Evolutionary conservation across 2,797 vertebrate species (phyloP).

Genomic region (Garrulus glandarius): DNA sequence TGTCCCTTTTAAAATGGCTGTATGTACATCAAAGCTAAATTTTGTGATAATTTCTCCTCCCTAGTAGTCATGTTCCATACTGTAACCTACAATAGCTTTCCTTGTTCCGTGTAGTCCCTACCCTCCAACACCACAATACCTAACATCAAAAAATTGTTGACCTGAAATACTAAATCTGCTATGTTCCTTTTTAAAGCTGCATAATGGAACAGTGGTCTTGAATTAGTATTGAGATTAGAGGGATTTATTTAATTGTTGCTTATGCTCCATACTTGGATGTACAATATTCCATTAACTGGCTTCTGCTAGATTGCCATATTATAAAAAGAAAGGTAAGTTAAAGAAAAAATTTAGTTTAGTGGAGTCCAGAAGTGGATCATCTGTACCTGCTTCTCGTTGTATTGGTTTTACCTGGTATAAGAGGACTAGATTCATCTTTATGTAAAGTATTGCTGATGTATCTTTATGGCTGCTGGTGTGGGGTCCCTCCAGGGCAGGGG

Average conservation of each 20-base stretch:
- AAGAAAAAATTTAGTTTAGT: background rate
- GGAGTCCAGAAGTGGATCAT: background rate
- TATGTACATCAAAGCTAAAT: background rate
- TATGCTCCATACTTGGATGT: background rate
- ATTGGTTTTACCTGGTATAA: background rate
- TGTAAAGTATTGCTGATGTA: background rate
- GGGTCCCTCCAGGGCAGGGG: too few species aligned
- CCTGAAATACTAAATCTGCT: background rate
- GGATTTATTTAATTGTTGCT: background rate
- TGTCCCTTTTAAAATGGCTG: background rate
- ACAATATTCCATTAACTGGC: background rate
- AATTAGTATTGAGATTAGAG: background rate
- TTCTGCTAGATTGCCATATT: background rate
- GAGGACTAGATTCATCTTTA: background rate
- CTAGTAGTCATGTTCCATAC: background rate
- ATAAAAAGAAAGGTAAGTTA: background rate
- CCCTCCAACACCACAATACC: background rate
- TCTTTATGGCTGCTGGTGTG: background rate
- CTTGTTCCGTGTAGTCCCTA: background rate
- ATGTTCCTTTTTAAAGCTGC: background rate
- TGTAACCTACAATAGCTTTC: background rate
- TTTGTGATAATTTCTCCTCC: background rate
- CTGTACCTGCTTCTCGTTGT: background rate
- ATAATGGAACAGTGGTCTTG: background rate
- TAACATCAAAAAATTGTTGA: background rate